Base-by-base conservation (phyloP, 2,797 vertebrate genomes). In the Manis javanica region DNA sequence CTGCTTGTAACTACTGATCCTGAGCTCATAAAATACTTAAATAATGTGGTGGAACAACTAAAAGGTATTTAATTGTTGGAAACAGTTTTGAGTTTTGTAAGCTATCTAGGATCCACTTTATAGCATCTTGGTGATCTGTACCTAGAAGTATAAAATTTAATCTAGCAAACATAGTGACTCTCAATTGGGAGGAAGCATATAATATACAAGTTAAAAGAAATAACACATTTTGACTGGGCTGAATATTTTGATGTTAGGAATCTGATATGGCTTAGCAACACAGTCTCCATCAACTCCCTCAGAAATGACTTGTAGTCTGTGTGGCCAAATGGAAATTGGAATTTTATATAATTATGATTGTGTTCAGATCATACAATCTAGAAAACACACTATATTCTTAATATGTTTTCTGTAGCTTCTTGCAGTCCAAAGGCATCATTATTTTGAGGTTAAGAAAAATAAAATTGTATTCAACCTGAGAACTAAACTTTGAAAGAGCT, bases 11-110 rank as follows among this genome's bases (percentile, higher is more conserved):
- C 99, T 94, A 99, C 99, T 0, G 99, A 99, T 53, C 69, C 98
- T 46, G 99, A 99, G 64, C 99, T 99, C 96, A 99, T 99, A 97
- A 99, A 98, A 96, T 99, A 99, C 96, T 98, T 99, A 71, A 99
- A 98, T 95, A 99, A 99, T 2, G 99, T 99, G 90, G 99, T 99
- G 96, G 98, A 99, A 14, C 99, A 99, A 61, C 99, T 99, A 31
- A 99, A 99, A 99, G 99, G 99, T 99, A 98, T 34, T 72, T 79
- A n/a, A 57, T 26, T 34, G 11, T 34, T 75, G 69, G 53, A 63
- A 77, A n/a, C 15, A n/a, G 26, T 77, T 57, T 64, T 77, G 69
- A 68, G 42, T 85, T 68, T 87, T 87, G 77, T 18, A 37, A 19
- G 23, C 42, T 7, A 78, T 82, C 13, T 18, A 39, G 5, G 10